phyloP scores from a whole-genome alignment of 2,888 invertebrate species.

The Watsonalla cultraria region DNA sequence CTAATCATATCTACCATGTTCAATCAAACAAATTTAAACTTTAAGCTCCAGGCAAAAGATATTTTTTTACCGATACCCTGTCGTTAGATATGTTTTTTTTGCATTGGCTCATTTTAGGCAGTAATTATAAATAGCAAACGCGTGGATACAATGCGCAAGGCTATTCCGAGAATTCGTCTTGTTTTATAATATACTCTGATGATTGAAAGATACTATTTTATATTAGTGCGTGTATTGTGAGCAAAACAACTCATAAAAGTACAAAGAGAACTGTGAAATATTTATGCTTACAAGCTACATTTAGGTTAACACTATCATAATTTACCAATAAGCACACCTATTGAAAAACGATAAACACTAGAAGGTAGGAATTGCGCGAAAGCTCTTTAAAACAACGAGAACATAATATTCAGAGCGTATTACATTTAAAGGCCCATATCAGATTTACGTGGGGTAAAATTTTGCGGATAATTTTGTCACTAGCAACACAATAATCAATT shows the following conservation, averaged over 20 bases:
- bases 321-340: conserved; percentile 41
- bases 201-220: conserved; percentile 59
- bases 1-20: conserved; percentile 38
- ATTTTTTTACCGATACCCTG: conserved; percentile 23
- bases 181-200: conserved; percentile 61
- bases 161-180: conserved; percentile 65
- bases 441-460: conserved; percentile 20
- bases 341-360: conserved; percentile 40
- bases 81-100: conserved; percentile 43
- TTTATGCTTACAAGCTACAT: conserved; percentile 52
- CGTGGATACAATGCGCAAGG: conserved; percentile 70
- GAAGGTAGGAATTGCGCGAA: conserved; percentile 12
- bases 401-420: background rate
- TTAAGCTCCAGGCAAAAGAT: conserved; percentile 32
- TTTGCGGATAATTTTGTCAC: conserved; percentile 49
- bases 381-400: background rate
- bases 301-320: conserved; percentile 53
- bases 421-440: background rate
- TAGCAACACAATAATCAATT: conserved; percentile 71
- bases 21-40: conserved; percentile 42
- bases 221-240: conserved; percentile 48
- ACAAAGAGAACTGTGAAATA: conserved; percentile 50
- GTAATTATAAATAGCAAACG: conserved; percentile 75
- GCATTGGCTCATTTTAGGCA: conserved; percentile 43
- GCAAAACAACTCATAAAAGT: conserved; percentile 48